Conservation (phyloP, 1,140 invertebrate genomes). For the Agraylea sexmaculata region DNA sequence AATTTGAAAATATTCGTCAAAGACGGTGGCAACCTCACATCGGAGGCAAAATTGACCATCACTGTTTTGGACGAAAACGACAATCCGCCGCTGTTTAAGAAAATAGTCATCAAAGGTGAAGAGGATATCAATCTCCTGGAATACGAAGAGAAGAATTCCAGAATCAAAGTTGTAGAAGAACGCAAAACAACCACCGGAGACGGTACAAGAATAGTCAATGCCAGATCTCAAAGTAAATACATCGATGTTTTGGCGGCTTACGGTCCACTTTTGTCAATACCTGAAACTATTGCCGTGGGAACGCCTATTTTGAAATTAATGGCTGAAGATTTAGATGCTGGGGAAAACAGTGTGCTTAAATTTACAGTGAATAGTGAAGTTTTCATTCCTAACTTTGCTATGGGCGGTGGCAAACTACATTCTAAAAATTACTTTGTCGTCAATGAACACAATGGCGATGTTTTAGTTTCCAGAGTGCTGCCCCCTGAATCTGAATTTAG, state of each 20-base stretch:
- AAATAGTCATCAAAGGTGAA: slow-evolving; percentile 52
- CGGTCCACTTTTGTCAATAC: slow-evolving; percentile 52
- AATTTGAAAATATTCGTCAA: slow-evolving; percentile 58
- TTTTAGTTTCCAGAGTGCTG: slow-evolving; percentile 60
- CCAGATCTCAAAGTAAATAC: slow-evolving; percentile 41
- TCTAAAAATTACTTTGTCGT: slow-evolving; percentile 58
- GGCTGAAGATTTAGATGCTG: slow-evolving; percentile 72
- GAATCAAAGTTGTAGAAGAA: slow-evolving; percentile 35
- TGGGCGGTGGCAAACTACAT: slow-evolving; percentile 32
- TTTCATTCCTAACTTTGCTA: slow-evolving; percentile 40
- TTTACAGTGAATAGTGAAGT: slow-evolving; percentile 61
- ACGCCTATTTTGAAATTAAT: slow-evolving; percentile 64
- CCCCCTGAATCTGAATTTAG: slow-evolving; percentile 67
- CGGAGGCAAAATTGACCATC: slow-evolving; percentile 57
- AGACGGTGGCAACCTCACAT: slow-evolving; percentile 62
- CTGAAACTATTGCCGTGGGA: slow-evolving; percentile 65
- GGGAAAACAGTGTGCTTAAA: slow-evolving; percentile 58
- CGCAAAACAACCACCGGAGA: slow-evolving; percentile 26
- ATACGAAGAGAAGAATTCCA: slow-evolving; percentile 36
- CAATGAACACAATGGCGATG: slow-evolving; percentile 57
- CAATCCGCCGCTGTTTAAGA: slow-evolving; percentile 59
- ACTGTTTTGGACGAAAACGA: slow-evolving; percentile 73
- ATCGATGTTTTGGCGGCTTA: slow-evolving; percentile 29
- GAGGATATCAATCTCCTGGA: slow-evolving; percentile 53
- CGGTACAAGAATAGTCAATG: slow-evolving; percentile 27